Conservation (phyloP, 2,888 invertebrate genomes). For the Iselma pallidipennis region DNA sequence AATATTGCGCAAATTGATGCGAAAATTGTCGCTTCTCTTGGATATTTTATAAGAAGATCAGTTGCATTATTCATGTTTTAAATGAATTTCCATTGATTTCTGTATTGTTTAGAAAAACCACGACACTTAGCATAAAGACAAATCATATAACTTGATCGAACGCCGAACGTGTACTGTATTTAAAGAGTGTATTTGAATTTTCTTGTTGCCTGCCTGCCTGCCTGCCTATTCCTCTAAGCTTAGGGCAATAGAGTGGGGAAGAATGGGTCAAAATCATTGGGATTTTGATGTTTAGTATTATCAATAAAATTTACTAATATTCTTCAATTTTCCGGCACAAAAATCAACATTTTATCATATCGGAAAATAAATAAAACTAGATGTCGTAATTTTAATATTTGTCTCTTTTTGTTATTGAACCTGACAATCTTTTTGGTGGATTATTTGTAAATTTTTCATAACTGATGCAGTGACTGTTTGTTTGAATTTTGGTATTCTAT, state of each 20-base stretch:
- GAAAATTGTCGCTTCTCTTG: conserved; percentile 73
- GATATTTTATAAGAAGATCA: conserved; percentile 57
- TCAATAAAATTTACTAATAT: not conserved
- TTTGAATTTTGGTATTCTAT: too few species aligned
- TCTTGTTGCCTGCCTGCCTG: too few species aligned
- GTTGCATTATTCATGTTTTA: conserved; percentile 19
- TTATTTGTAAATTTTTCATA: too few species aligned
- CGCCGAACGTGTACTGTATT: conserved; percentile 17
- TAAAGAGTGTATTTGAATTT: conserved; percentile 10
- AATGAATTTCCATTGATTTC: not conserved
- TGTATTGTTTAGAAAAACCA: not conserved
- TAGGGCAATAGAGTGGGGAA: conserved; percentile 16
- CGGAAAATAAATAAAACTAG: not conserved
- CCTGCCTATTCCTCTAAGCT: conserved; percentile 9
- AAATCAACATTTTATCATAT: not conserved
- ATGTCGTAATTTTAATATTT: not conserved
- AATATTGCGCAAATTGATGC: conserved; percentile 79
- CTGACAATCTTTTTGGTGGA: too few species aligned
- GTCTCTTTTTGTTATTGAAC: too few species aligned
- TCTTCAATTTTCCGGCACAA: not conserved
- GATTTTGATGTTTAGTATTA: not conserved
- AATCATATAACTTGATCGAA: conserved; percentile 17
- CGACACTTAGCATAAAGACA: conserved; percentile 10
- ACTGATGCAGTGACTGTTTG: too few species aligned
- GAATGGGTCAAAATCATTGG: not conserved